A percentile compares a stretch with the other conserved stretches of the same genome.
phyloP scores from a whole-genome alignment of 2,888 invertebrate species.

The Cosmopolites sordidus region DNA sequence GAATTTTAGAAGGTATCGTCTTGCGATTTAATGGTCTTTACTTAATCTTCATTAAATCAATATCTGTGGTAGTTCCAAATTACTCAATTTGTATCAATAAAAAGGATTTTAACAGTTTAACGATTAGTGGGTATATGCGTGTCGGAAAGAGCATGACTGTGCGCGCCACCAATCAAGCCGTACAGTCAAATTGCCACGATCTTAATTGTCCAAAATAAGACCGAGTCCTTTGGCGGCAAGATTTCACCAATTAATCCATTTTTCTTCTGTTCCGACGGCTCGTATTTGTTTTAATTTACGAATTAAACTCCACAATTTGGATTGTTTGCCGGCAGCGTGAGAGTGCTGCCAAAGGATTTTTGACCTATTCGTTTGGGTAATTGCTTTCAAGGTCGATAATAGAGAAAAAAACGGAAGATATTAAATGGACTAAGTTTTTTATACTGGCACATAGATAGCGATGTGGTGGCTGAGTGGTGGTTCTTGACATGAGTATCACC shows the following conservation, averaged over 20 bases:
- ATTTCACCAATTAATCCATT: constrained; percentile 30
- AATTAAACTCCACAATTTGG: constrained; percentile 1
- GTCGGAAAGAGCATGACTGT: constrained; percentile 10
- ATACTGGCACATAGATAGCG: too few species aligned
- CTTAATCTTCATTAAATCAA: neutral
- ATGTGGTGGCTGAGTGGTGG: too few species aligned
- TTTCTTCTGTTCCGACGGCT: constrained; percentile 16
- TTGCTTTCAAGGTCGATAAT: too few species aligned
- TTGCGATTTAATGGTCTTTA: too few species aligned
- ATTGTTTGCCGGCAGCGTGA: neutral
- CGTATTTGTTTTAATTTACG: constrained; percentile 13
- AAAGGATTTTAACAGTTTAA: constrained; percentile 5
- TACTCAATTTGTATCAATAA: constrained; percentile 7
- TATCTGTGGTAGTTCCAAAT: constrained; percentile 4
- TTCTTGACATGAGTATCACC: too few species aligned
- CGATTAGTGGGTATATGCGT: constrained; percentile 6
- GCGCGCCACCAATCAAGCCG: constrained; percentile 10
- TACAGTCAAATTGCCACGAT: constrained; percentile 15
- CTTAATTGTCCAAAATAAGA: constrained; percentile 45
- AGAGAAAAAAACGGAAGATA: too few species aligned
- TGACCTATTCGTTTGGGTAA: too few species aligned
- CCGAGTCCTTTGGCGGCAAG: constrained; percentile 44
- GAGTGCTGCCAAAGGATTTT: constrained; percentile 2
- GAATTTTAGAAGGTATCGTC: too few species aligned
- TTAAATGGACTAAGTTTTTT: too few species aligned